Percentiles rank a stretch among this genome's conserved stretches.
phyloP scores from a whole-genome alignment of 2,888 invertebrate genomes.

The Gryllus longicercus region DNA sequence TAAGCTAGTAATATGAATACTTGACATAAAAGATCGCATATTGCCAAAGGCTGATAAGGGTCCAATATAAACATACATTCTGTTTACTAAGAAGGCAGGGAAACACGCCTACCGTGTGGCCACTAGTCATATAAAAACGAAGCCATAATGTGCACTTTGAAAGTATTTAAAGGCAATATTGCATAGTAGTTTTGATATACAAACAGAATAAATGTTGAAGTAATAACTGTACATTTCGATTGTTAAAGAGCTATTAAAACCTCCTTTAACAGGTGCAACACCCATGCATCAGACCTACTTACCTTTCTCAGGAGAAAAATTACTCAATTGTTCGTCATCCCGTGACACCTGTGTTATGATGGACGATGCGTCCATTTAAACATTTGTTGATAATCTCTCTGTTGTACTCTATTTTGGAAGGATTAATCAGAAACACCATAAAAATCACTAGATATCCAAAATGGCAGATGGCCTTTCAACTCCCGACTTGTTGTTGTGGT shows the following conservation, averaged over 20 bases:
- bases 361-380: conserved; percentile 97
- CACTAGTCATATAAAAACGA: neutral
- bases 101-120: neutral
- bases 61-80: conserved; percentile 19
- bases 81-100: neutral
- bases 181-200: neutral
- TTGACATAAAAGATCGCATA: too few species aligned
- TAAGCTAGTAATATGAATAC: too few species aligned
- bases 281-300: conserved; percentile 45
- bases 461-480: conserved; percentile 40
- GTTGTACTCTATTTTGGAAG: conserved; percentile 37
- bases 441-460: conserved; percentile 38
- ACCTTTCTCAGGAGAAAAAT: conserved; percentile 91
- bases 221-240: neutral
- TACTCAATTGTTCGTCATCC: conserved; percentile 94
- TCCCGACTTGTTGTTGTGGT: conserved; percentile 40
- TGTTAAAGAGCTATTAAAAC: neutral
- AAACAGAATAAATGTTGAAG: neutral
- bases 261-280: conserved; percentile 37
- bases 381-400: conserved; percentile 53
- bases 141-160: neutral
- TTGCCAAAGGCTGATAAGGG: neutral
- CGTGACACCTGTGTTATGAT: conserved; percentile 97
- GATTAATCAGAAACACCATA: conserved; percentile 38
- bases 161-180: neutral